phyloP scores from a whole-genome alignment of 2,888 invertebrate species.

The Stomorhina lunata region DNA sequence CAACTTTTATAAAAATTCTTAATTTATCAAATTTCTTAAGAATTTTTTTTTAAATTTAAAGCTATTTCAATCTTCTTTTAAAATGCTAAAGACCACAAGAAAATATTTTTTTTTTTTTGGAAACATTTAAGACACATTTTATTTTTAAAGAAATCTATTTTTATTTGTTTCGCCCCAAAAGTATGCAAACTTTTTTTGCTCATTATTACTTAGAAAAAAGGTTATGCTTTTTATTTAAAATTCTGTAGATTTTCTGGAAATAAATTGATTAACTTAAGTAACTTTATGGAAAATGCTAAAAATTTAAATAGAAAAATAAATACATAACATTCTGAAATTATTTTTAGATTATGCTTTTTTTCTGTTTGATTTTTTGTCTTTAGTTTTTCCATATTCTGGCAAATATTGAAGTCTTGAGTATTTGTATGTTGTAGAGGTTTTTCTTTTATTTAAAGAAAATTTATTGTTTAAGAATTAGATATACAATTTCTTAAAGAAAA shows the following conservation, averaged over 20 bases:
- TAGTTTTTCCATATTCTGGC: no score
- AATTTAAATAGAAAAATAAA: neutral
- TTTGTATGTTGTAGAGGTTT: neutral
- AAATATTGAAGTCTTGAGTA: neutral
- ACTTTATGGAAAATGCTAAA: neutral
- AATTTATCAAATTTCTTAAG: no score
- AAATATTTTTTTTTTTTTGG: no score
- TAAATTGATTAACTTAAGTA: constrained; percentile 4
- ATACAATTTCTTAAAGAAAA: neutral
- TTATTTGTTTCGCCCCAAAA: neutral
- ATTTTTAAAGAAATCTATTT: neutral
- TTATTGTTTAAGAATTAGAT: no score
- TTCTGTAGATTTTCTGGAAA: neutral
- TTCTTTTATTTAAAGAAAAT: neutral
- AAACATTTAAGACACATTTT: neutral
- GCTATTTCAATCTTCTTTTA: no score
- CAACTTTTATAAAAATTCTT: no score
- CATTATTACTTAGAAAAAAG: no score
- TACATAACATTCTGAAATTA: neutral
- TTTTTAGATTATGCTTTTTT: neutral
- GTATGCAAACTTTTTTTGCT: constrained; percentile 1
- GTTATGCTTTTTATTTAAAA: no score
- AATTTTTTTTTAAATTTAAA: no score
- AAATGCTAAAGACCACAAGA: no score
- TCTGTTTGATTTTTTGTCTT: neutral